Percentiles rank a stretch among this genome's conserved stretches.
phyloP scores from a whole-genome alignment of 2,888 invertebrate genomes.

The Ormyrus thymus region DNA sequence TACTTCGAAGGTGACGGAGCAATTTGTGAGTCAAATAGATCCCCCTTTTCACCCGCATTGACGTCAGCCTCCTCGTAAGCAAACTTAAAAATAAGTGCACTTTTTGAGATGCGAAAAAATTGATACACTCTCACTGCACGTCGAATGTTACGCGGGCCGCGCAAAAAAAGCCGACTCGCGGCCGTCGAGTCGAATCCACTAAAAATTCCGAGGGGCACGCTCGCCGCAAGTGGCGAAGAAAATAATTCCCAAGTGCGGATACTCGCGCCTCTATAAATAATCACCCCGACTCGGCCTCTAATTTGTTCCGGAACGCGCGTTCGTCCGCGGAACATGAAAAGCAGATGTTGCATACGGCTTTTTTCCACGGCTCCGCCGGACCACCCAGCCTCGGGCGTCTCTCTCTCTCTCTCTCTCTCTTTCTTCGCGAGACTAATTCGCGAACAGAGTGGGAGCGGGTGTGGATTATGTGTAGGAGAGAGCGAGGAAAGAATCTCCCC shows the following conservation, averaged over 20 bases:
- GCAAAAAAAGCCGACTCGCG: neutral
- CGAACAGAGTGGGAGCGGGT: conserved; percentile 2
- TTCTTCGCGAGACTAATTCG: conserved; percentile 30
- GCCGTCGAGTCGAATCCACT: too few relatives aligned
- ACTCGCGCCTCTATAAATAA: conserved; percentile 42
- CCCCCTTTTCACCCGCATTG: too few relatives aligned
- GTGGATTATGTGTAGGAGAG: neutral
- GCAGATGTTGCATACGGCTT: conserved; percentile 56
- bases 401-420: too few relatives aligned
- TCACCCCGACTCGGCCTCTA: neutral
- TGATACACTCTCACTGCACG: neutral
- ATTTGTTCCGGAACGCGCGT: conserved; percentile 46
- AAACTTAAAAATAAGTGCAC: too few relatives aligned
- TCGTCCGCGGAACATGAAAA: conserved; percentile 50
- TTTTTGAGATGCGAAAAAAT: neutral
- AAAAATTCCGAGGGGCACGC: neutral
- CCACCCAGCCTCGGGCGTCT: conserved; percentile 28
- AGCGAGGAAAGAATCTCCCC: neutral
- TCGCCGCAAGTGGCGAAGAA: neutral
- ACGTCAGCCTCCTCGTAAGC: too few relatives aligned
- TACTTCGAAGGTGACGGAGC: too few relatives aligned
- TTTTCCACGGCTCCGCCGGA: conserved; percentile 5
- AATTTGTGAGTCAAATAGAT: too few relatives aligned
- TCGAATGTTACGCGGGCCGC: neutral
- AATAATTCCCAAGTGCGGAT: neutral